Evolutionary conservation across 1,140 invertebrate species (phyloP).

Genomic region (Drosophila kurseongensis): DNA sequence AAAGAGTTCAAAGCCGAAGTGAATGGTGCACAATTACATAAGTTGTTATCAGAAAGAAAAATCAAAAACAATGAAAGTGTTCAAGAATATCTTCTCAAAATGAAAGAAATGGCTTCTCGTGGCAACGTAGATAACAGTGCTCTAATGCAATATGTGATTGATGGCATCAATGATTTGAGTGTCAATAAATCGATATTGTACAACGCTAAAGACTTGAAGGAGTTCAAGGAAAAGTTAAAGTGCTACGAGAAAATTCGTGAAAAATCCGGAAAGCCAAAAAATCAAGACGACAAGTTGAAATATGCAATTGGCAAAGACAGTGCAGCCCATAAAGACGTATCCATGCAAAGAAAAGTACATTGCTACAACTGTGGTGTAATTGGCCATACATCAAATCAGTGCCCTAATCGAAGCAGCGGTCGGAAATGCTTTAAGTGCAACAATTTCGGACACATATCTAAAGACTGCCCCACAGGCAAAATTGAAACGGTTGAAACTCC

Average conservation of each 20-base stretch:
- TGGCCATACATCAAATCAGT: background rate
- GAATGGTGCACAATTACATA: too few relatives aligned
- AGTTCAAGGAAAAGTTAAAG: background rate
- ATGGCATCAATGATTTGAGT: background rate
- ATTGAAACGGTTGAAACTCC: background rate
- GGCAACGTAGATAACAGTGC: background rate
- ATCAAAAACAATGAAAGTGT: background rate
- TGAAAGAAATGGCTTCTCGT: background rate
- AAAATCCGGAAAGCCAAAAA: slow-evolving; percentile 1
- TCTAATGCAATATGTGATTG: background rate
- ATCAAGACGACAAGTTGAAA: background rate
- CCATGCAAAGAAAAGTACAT: too few relatives aligned
- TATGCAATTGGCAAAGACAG: too few relatives aligned
- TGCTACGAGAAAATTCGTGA: too few relatives aligned
- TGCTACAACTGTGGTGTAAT: too few relatives aligned
- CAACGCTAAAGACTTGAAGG: background rate
- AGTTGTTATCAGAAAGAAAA: background rate
- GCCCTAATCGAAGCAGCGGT: slow-evolving; percentile 5
- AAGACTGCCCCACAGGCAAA: slow-evolving; percentile 1
- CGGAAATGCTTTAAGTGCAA: slow-evolving; percentile 1
- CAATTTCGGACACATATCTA: slow-evolving; percentile 8
- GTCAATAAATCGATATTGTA: background rate
- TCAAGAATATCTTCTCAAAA: background rate
- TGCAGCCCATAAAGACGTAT: too few relatives aligned
- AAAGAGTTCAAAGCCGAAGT: too few relatives aligned